Evolutionary conservation across 2,797 vertebrate genomes (phyloP).

Genomic region (Chelidonichthys spinosus): DNA sequence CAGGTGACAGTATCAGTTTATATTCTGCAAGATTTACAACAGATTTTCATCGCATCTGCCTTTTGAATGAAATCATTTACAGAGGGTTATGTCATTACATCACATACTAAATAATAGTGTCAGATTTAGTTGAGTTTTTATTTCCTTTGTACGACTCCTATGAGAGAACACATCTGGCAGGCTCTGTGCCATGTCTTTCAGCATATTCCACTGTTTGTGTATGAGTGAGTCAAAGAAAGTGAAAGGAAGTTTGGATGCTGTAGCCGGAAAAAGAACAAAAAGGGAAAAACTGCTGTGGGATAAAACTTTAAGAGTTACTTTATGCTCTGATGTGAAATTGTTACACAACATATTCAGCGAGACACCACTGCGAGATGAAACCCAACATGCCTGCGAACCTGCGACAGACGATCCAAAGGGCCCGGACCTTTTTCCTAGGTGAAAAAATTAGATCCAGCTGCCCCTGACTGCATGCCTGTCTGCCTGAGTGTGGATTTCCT

Average conservation of each 20-base stretch:
- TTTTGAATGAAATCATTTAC: slow-evolving; percentile 25
- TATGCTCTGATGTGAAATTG: slow-evolving; percentile 23
- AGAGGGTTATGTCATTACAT: background rate
- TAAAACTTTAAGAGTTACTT: background rate
- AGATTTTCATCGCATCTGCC: slow-evolving; percentile 6
- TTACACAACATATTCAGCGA: slow-evolving; percentile 36
- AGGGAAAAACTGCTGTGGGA: background rate
- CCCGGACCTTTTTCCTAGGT: slow-evolving; percentile 39
- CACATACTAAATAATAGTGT: slow-evolving; percentile 31
- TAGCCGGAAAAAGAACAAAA: slow-evolving; percentile 10
- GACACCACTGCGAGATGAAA: slow-evolving; percentile 51
- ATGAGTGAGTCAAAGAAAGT: slow-evolving; percentile 19
- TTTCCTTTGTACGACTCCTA: slow-evolving; percentile 40
- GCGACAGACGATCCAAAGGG: slow-evolving; percentile 48
- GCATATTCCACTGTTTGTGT: slow-evolving; percentile 47
- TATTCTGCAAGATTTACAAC: slow-evolving; percentile 12
- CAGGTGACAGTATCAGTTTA: background rate
- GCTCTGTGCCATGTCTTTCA: slow-evolving; percentile 38
- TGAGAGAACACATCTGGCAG: slow-evolving; percentile 34
- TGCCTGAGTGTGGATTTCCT: slow-evolving; percentile 73
- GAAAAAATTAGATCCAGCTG: slow-evolving; percentile 67
- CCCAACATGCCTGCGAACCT: slow-evolving; percentile 46
- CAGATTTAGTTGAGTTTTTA: slow-evolving; percentile 38
- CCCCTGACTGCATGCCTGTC: slow-evolving; percentile 44
- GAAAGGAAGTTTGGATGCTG: slow-evolving; percentile 5